phyloP scores from a whole-genome alignment of 2,113 vertebrate species.

The Poeciliopsis turrubarensis region DNA sequence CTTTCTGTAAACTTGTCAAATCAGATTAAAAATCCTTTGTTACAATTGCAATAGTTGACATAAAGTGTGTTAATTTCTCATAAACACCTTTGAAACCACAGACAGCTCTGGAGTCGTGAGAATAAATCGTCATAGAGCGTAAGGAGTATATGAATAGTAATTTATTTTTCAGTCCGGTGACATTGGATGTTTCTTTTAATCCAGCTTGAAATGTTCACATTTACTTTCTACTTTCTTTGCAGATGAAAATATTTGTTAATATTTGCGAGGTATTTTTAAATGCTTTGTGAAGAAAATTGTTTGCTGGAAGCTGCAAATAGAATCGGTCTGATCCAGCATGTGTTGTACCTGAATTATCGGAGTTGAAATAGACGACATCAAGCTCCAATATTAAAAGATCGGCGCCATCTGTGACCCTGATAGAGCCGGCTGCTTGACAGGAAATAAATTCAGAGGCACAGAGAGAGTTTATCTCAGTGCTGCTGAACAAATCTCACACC shows the following conservation, averaged over 20 bases:
- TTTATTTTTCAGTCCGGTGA: neutral
- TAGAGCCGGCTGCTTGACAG: conserved; percentile 17
- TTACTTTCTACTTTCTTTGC: conserved; percentile 2
- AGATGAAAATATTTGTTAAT: neutral
- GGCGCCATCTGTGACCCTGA: conserved; percentile 17
- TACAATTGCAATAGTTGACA: neutral
- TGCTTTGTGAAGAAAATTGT: too few relatives aligned
- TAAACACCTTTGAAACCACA: neutral
- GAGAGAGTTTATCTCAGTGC: conserved; percentile 15
- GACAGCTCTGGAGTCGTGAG: neutral
- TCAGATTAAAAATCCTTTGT: too few relatives aligned
- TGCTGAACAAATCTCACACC: neutral
- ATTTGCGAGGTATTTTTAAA: neutral
- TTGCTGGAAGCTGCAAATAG: neutral
- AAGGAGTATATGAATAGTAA: neutral
- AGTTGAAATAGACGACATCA: neutral
- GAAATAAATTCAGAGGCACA: conserved; percentile 13
- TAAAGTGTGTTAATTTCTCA: neutral
- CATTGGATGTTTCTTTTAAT: neutral
- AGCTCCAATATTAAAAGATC: conserved; percentile 16
- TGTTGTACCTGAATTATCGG: neutral
- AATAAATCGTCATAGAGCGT: neutral
- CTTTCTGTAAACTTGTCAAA: too few relatives aligned
- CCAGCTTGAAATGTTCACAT: neutral
- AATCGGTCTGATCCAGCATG: neutral